A percentile compares a stretch with the other conserved stretches of the same genome.
These are phyloP conservation scores for Phyllotis vaccarum DNA, from an alignment of 2,797 vertebrate species.

Conservation along the genomic window DNA sequence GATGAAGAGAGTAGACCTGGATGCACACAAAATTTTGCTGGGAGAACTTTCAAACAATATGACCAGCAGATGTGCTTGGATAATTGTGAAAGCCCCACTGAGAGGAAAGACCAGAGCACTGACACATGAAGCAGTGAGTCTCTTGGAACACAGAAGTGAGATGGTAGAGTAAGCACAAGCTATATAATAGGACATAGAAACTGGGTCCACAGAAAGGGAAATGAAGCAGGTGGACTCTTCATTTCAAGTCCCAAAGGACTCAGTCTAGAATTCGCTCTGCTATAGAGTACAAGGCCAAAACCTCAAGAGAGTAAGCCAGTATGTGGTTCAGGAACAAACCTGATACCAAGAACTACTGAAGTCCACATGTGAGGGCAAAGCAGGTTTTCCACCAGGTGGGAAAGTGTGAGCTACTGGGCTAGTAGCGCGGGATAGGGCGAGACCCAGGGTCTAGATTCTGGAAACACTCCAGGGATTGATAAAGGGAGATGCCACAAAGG, in stretches of 20 bases:
- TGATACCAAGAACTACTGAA: background rate
- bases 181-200: too few species aligned
- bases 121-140: background rate
- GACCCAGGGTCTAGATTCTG: background rate
- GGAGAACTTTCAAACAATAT: background rate
- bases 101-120: background rate
- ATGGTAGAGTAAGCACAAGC: background rate
- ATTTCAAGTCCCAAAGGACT: background rate
- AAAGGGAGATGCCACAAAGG: background rate
- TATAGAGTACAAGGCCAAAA: background rate
- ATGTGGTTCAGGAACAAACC: background rate
- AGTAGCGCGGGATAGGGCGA: background rate
- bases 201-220: background rate
- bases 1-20: background rate
- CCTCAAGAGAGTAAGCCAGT: background rate
- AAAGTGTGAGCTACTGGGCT: too few species aligned
- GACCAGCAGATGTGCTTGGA: background rate
- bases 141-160: background rate
- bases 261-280: background rate
- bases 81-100: background rate
- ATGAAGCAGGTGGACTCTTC: background rate
- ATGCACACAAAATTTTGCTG: background rate
- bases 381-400: background rate
- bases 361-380: background rate
- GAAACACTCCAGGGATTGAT: background rate